These are phyloP conservation scores for Dendrocopos noguchii DNA, from an alignment of 2,113 vertebrate genomes.

Conservation along the genomic window DNA sequence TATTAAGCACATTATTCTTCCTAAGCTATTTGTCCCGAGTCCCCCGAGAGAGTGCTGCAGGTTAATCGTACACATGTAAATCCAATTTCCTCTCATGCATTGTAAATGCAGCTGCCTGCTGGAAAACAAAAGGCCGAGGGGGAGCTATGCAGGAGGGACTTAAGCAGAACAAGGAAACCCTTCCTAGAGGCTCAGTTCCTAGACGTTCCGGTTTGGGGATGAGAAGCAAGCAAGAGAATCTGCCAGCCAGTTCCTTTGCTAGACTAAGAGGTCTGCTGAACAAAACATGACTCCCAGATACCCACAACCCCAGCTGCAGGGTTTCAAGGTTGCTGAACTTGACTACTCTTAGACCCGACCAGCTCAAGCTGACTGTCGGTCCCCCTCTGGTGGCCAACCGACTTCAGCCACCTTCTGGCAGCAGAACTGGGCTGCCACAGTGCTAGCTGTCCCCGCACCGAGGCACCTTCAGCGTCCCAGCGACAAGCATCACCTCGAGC, in stretches of 20 bases:
- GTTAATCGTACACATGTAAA: conserved; percentile 11
- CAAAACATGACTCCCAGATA: not conserved
- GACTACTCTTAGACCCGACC: not conserved
- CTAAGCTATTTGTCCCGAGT: not conserved
- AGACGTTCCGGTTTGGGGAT: not conserved
- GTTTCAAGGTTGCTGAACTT: not conserved
- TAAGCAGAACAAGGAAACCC: not conserved
- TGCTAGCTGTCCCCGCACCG: not conserved
- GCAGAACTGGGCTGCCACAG: fast-evolving
- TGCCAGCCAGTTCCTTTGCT: not conserved
- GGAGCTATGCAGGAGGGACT: not conserved
- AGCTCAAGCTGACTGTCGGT: not conserved
- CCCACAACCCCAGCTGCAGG: not conserved
- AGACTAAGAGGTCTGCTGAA: not conserved
- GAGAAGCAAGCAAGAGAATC: not conserved
- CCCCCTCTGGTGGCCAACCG: conserved; percentile 58
- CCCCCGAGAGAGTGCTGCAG: not conserved
- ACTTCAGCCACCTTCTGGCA: not conserved
- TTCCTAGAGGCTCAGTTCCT: not conserved
- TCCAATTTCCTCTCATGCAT: not conserved
- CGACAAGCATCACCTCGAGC: not conserved
- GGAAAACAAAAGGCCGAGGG: not conserved
- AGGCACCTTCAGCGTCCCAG: not conserved
- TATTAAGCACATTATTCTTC: not conserved
- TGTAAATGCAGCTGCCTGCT: not conserved